Evolutionary conservation across 2,888 invertebrate species (phyloP), one percentile per base, ranked within the genome.

Genomic region (Erebia ligea): DNA sequence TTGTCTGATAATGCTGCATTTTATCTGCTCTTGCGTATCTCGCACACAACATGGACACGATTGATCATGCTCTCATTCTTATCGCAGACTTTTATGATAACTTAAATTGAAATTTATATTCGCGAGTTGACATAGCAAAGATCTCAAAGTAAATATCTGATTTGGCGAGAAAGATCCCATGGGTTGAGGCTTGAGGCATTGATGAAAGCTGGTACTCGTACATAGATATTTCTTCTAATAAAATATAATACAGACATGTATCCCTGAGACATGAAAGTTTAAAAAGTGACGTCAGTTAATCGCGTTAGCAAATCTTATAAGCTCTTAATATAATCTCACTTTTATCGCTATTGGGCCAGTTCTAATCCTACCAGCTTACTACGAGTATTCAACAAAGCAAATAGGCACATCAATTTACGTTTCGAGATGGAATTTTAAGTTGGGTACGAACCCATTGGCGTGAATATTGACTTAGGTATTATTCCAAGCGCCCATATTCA

Each of bases 61-160:
- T 89, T 89, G 89, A 91, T 91, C 85, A 86, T 86, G 83, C 83
- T 81, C 82, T 82, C 76, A 72, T 72, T 81, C 84, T 91, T 92
- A 91, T 91, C 92, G 78, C 74, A 76, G 78, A 81, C 80, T 40
- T 85, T 84, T 85, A 85, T 87, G 90, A 90, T 90, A 89, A 89
- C 89, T 62, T 59, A 42, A 61, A 62, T 21, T 45, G 5, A 19
- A 19, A 48, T 48, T 62, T 9, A 10, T 48, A n/a, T 21, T 48
- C 15, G 45, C 13, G 4, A 15, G 15, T 62, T 25, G 45, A 48
- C 62, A 45, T 45, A 5, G 54, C 17, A 10, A 52, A 52, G 5
- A 15, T 25, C 25, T 4, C 3, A 25, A 3, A 25, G 25, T 25
- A 3, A 25, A 25, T 25, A 3, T 25, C 3, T 25, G 25, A 6